These are phyloP conservation scores for Synanthedon myopaeformis DNA, from an alignment of 2,888 invertebrate genomes.

Conservation along the genomic window DNA sequence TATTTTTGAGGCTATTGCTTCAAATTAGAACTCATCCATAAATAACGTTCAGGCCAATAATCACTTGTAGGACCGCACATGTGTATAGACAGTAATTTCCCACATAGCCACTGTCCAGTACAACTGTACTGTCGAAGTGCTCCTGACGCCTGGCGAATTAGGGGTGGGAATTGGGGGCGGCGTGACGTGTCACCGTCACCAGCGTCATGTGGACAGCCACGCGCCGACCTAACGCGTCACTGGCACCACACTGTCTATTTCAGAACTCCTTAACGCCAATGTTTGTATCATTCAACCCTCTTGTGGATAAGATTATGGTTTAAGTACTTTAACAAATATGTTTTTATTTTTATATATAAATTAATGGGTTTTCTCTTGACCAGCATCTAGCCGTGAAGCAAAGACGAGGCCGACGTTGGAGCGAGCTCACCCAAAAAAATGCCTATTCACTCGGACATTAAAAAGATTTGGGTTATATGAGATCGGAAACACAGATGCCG, in stretches of 20 bases:
- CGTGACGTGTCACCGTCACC: conserved; percentile 23
- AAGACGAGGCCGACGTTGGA: no score
- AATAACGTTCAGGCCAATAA: neutral
- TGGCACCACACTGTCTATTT: neutral
- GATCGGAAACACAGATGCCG: no score
- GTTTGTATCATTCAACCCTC: neutral
- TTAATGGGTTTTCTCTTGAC: no score
- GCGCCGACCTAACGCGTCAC: conserved; percentile 5
- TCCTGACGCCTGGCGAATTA: neutral
- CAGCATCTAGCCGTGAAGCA: no score
- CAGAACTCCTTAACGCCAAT: neutral
- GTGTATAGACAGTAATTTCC: neutral
- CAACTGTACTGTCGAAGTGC: neutral
- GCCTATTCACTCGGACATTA: no score
- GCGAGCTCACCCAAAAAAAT: no score
- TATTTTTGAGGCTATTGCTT: no score
- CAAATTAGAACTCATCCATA: no score
- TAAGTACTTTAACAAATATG: no score
- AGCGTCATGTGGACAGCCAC: conserved; percentile 20
- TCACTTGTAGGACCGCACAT: neutral
- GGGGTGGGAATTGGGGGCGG: conserved; percentile 8
- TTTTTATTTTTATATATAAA: no score
- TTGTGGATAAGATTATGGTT: no score
- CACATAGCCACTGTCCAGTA: neutral
- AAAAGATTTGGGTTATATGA: no score